phyloP scores from a whole-genome alignment of 2,797 vertebrate species.

The Loriculus beryllinus region DNA sequence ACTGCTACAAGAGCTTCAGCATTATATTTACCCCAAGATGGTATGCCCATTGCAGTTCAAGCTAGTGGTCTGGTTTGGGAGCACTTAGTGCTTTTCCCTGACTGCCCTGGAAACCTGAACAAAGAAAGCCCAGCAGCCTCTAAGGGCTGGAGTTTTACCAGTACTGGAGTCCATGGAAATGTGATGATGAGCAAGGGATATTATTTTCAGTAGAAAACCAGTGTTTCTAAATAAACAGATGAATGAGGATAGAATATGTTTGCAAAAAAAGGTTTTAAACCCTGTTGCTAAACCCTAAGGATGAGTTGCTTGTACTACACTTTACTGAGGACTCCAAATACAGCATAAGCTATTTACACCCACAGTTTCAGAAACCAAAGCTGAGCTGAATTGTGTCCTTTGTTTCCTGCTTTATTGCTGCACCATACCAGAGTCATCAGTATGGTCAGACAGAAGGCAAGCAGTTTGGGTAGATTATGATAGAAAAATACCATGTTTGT shows the following conservation, averaged over 20 bases:
- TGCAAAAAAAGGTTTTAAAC: not conserved
- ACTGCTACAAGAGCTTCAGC: not conserved
- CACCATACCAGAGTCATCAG: not conserved
- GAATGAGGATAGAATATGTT: not conserved
- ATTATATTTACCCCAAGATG: not conserved
- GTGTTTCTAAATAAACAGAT: not conserved
- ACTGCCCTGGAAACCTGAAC: not conserved
- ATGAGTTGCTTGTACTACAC: not conserved
- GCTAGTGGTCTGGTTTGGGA: not conserved
- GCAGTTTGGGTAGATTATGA: not conserved
- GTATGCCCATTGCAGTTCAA: not conserved
- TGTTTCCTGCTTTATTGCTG: not conserved
- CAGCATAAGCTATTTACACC: not conserved
- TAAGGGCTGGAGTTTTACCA: not conserved
- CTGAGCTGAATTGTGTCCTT: not conserved
- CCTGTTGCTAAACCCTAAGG: not conserved
- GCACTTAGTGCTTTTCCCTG: not conserved
- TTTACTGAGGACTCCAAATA: not conserved
- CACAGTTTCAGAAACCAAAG: not conserved
- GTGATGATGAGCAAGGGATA: not conserved
- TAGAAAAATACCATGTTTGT: not conserved
- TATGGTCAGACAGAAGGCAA: not conserved
- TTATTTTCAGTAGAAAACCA: not conserved
- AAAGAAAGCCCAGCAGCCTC: not conserved
- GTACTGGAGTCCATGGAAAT: rapidly evolving